Percentiles rank a stretch among this genome's conserved stretches.
These are phyloP conservation scores for Bubo blakistoni DNA, from an alignment of 2,113 vertebrate species.

Conservation along the genomic window DNA sequence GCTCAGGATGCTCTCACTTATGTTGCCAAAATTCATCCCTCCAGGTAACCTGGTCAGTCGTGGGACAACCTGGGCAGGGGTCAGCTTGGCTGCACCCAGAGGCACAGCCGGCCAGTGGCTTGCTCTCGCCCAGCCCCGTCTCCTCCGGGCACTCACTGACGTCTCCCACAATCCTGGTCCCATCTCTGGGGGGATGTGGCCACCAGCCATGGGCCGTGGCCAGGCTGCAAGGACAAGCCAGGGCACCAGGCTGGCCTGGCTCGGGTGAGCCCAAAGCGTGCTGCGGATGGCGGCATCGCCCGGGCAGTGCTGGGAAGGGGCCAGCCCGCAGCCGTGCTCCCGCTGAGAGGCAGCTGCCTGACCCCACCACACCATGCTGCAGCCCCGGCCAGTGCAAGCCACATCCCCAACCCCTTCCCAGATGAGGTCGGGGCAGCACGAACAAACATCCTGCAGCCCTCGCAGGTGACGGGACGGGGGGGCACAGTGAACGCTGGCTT, in stretches of 20 bases:
- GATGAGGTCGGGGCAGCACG: fast-evolving
- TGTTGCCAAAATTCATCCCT: neutral
- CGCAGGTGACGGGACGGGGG: neutral
- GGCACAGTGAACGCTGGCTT: fast-evolving
- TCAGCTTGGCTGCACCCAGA: neutral
- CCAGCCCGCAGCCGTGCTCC: neutral
- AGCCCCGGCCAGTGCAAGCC: neutral
- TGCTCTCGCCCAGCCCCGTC: neutral
- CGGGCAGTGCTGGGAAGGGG: fast-evolving
- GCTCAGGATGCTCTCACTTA: neutral
- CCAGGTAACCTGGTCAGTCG: neutral
- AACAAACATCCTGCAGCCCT: neutral
- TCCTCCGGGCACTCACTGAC: neutral
- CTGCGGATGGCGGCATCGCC: fast-evolving
- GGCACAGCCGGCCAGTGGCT: neutral
- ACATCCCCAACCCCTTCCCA: neutral
- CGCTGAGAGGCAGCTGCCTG: fast-evolving
- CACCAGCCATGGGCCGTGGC: neutral
- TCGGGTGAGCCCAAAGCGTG: neutral
- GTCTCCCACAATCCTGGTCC: neutral
- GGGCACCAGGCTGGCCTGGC: fast-evolving
- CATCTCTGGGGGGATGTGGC: neutral
- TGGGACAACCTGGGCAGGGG: neutral
- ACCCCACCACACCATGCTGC: neutral
- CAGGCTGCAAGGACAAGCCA: neutral